phyloP scores from a whole-genome alignment of 2,797 vertebrate species.

The Columba guinea region DNA sequence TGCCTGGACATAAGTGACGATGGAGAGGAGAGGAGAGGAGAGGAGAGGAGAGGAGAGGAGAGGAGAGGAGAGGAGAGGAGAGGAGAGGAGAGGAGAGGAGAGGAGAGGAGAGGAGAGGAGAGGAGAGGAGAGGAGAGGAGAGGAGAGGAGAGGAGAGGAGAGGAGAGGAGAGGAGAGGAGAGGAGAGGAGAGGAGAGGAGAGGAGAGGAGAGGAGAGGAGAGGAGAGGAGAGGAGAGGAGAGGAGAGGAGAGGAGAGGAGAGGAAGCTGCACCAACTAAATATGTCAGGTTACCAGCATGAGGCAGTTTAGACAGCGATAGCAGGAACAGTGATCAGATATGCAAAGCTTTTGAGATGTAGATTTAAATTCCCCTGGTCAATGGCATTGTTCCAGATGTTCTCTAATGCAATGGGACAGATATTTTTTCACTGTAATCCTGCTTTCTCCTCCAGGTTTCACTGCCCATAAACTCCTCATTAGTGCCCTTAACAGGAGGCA shows the following conservation, averaged over 20 bases:
- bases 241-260: not conserved
- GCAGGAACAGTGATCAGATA: not conserved
- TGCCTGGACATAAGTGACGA: not conserved
- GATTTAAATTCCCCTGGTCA: slow-evolving; percentile 7
- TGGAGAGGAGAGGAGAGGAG: no score
- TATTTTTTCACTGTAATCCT: not conserved
- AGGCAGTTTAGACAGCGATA: not conserved
- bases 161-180: not conserved
- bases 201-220: not conserved
- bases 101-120: not conserved
- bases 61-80: no score
- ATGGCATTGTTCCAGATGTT: slow-evolving; percentile 1
- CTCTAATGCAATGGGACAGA: not conserved
- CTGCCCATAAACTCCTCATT: slow-evolving; percentile 26
- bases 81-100: not conserved
- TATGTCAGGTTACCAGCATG: not conserved
- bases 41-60: not conserved
- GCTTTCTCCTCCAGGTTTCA: slow-evolving; percentile 17
- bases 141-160: not conserved
- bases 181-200: not conserved
- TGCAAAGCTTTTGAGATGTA: slow-evolving; percentile 11
- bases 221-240: not conserved
- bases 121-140: no score
- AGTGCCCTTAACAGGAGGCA: not conserved
- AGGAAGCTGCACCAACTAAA: not conserved